Percentiles rank a stretch among this genome's conserved stretches.
Conservation (phyloP, 2,113 vertebrate genomes). For the Odontophorus gujanensis region DNA sequence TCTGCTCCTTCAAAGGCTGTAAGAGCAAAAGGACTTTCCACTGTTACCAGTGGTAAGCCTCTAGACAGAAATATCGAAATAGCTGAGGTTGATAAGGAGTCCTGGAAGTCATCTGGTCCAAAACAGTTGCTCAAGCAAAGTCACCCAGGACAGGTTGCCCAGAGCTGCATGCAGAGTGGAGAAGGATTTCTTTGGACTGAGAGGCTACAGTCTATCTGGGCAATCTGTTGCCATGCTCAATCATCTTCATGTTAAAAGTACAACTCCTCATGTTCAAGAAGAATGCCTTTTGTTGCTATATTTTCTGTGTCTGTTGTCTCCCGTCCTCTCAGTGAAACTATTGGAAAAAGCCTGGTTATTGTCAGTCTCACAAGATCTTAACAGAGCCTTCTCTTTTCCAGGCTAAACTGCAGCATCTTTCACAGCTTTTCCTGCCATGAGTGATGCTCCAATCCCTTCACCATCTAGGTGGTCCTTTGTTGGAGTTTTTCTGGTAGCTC, state of each 20-base stretch:
- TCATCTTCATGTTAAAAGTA: neutral
- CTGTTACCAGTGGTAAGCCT: neutral
- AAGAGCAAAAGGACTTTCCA: neutral
- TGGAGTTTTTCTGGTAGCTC: neutral
- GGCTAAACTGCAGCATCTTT: neutral
- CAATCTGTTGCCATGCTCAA: neutral
- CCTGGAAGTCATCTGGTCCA: neutral
- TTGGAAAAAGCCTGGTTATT: neutral
- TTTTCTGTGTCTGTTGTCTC: neutral
- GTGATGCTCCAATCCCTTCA: neutral
- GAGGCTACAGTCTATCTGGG: neutral
- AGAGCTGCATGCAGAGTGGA: neutral
- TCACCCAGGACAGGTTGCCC: rapidly evolving
- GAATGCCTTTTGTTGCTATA: neutral
- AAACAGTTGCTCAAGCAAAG: neutral
- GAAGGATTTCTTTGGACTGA: neutral
- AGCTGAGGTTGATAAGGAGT: neutral
- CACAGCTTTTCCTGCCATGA: neutral
- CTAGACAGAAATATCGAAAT: neutral
- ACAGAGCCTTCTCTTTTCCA: neutral
- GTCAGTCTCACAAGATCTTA: neutral
- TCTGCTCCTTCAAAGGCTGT: neutral
- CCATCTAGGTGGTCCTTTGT: neutral
- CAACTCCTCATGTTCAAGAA: neutral
- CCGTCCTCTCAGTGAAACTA: neutral